phyloP scores from a whole-genome alignment of 2,888 invertebrate species.

The Clanis bilineata region DNA sequence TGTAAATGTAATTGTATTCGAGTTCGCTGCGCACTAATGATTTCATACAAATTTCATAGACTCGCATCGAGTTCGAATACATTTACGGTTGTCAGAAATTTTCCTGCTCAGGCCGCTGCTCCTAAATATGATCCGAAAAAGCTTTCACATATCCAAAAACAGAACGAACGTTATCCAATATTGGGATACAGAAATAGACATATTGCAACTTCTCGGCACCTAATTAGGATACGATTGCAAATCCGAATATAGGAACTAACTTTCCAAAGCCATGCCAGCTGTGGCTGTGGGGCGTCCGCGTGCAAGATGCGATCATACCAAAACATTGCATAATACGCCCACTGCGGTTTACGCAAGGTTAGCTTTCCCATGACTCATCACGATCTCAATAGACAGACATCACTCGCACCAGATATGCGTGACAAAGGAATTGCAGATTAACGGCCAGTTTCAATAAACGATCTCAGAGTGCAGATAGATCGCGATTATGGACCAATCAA shows the following conservation, averaged over 20 bases:
- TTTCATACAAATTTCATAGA: too few relatives aligned
- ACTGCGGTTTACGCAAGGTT: constrained; percentile 4
- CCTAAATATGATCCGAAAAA: too few relatives aligned
- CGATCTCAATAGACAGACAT: neutral
- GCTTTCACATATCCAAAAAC: too few relatives aligned
- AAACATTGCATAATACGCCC: constrained; percentile 2
- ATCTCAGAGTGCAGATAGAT: too few relatives aligned
- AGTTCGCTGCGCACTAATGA: too few relatives aligned
- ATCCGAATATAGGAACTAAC: neutral
- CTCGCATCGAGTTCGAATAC: too few relatives aligned
- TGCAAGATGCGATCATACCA: constrained; percentile 4
- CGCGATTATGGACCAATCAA: too few relatives aligned
- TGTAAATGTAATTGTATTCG: too few relatives aligned
- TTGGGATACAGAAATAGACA: neutral
- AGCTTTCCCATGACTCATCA: constrained; percentile 21
- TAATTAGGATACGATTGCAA: constrained; percentile 1
- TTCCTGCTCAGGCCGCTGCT: too few relatives aligned
- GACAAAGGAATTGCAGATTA: neutral
- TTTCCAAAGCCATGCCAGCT: constrained; percentile 3
- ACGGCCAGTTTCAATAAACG: too few relatives aligned
- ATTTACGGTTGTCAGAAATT: too few relatives aligned
- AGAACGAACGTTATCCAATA: neutral
- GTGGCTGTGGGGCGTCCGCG: too few relatives aligned
- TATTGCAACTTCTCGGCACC: neutral
- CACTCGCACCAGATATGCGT: neutral